Conservation (phyloP, 2,888 invertebrate genomes). For the Palloptera scutellata region DNA sequence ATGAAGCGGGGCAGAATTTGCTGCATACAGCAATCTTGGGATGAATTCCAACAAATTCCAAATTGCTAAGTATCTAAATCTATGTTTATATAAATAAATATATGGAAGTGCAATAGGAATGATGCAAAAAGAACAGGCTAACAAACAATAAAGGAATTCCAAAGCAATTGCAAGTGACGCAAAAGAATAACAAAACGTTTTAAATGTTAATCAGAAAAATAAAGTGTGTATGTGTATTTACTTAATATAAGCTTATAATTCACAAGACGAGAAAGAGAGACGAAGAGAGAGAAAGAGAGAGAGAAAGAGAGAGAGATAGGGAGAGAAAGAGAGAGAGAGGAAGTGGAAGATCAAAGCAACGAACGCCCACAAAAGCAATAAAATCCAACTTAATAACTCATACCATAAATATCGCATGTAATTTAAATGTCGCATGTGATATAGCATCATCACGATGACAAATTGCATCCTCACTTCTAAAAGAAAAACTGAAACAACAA, state of each 20-base stretch:
- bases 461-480: slow-evolving; percentile 32
- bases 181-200: not conserved
- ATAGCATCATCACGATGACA: slow-evolving; percentile 29
- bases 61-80: slow-evolving; percentile 3
- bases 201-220: no score
- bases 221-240: no score
- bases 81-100: no score
- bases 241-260: no score
- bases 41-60: slow-evolving; percentile 29
- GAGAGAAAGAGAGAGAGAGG: no score
- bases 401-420: slow-evolving; percentile 31
- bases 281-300: no score
- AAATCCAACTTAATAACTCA: slow-evolving; percentile 34
- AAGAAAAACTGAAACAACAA: slow-evolving; percentile 9
- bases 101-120: not conserved
- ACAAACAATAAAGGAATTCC: not conserved
- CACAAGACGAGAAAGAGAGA: no score
- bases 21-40: slow-evolving; percentile 16
- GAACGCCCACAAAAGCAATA: slow-evolving; percentile 30
- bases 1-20: not conserved
- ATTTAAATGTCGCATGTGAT: slow-evolving; percentile 29
- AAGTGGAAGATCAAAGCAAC: not conserved
- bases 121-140: not conserved
- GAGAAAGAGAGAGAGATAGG: no score
- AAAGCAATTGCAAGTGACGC: not conserved